phyloP scores from a whole-genome alignment of 2,113 vertebrate species.

The Salvelinus fontinalis region DNA sequence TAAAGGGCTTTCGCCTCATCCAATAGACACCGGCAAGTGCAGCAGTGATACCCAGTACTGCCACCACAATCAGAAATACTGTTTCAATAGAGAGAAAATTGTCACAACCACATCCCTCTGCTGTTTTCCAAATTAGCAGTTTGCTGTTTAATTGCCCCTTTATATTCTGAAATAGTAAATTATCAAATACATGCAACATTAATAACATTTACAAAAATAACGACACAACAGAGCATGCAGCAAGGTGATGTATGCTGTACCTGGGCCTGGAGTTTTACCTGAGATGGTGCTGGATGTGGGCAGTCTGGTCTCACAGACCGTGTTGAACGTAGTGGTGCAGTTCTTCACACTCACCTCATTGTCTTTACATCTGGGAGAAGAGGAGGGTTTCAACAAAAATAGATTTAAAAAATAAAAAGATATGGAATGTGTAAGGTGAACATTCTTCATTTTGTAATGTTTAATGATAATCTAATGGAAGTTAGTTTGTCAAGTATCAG shows the following conservation, averaged over 20 bases:
- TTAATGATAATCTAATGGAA: not conserved
- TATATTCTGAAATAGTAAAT: too few relatives aligned
- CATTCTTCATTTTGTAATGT: not conserved
- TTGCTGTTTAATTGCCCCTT: not conserved
- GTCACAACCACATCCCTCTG: not conserved
- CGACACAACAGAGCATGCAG: slow-evolving; percentile 2
- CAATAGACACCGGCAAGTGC: not conserved
- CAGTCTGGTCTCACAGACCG: slow-evolving; percentile 51
- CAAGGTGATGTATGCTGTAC: slow-evolving; percentile 2
- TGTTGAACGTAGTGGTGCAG: slow-evolving; percentile 64
- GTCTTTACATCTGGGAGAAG: slow-evolving; percentile 56
- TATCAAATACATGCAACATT: too few relatives aligned
- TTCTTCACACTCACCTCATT: slow-evolving; percentile 59
- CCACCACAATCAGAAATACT: not conserved
- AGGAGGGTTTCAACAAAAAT: not conserved
- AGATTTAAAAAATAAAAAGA: not conserved
- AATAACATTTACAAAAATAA: not conserved
- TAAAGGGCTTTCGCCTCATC: not conserved
- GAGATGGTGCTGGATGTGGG: not conserved
- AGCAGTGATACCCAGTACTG: not conserved
- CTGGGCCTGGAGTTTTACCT: slow-evolving; percentile 34
- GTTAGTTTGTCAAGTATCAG: not conserved
- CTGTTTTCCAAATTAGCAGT: not conserved
- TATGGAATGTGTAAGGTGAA: not conserved
- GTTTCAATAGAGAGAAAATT: not conserved